These are phyloP conservation scores for Tinea trinotella DNA, from an alignment of 2,888 invertebrate species.

Conservation along the genomic window DNA sequence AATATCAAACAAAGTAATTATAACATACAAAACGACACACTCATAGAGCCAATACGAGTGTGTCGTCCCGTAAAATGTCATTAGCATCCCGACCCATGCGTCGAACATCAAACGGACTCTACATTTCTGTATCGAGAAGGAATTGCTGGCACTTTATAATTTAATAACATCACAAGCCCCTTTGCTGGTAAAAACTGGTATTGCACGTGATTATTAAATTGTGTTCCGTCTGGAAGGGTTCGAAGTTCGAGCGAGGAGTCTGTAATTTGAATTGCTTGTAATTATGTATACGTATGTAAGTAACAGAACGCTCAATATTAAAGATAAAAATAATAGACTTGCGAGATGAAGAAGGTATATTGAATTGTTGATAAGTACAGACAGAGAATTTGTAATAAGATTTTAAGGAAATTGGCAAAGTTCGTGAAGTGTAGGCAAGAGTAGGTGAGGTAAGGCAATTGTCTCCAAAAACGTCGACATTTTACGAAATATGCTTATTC, in stretches of 20 bases:
- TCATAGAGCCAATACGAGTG: conserved; percentile 33
- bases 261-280: conserved; percentile 10
- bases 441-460: conserved; percentile 74
- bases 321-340: conserved; percentile 2
- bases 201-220: conserved; percentile 52
- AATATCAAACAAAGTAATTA: conserved; percentile 9
- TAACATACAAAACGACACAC: conserved; percentile 15
- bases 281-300: not conserved
- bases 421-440: conserved; percentile 60
- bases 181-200: conserved; percentile 52
- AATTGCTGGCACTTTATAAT: conserved; percentile 45
- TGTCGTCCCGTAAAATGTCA: conserved; percentile 56
- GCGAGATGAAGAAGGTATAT: not conserved
- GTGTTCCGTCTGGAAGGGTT: conserved; percentile 39
- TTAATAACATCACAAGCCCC: conserved; percentile 55
- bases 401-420: conserved; percentile 70
- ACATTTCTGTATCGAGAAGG: conserved; percentile 37
- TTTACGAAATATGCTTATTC: conserved; percentile 74
- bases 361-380: conserved; percentile 10
- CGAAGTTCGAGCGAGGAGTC: conserved; percentile 19
- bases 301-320: not conserved
- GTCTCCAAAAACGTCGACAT: conserved; percentile 71
- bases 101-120: conserved; percentile 63
- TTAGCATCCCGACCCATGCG: conserved; percentile 49
- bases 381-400: conserved; percentile 61